Percentiles rank a stretch among this genome's conserved stretches.
These are phyloP conservation scores for Dendrocincla tyrannina DNA, from an alignment of 2,797 vertebrate genomes.

Conservation along the genomic window DNA sequence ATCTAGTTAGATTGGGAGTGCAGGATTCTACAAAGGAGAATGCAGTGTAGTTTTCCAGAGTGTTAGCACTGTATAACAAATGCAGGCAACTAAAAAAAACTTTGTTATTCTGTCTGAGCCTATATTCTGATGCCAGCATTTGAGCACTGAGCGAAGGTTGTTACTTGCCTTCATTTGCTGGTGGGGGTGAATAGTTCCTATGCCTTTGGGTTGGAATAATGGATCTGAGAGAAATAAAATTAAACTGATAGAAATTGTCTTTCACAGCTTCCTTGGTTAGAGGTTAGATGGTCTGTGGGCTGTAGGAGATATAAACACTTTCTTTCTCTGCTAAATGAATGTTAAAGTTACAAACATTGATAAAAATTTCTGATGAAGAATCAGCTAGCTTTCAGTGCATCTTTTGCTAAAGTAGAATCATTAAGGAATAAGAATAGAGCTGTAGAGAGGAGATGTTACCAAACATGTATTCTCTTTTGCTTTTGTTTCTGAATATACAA, in stretches of 20 bases:
- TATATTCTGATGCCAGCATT: not conserved
- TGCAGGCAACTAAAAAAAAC: not conserved
- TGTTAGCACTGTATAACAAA: not conserved
- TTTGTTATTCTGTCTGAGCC: not conserved
- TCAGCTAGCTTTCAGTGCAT: not conserved
- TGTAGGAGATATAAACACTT: not conserved
- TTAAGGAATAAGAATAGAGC: not conserved
- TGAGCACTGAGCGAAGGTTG: not conserved
- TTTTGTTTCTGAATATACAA: not conserved
- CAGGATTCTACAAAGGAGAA: not conserved
- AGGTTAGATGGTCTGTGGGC: not conserved
- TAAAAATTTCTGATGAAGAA: not conserved
- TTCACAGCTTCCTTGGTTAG: not conserved
- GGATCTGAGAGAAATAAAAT: not conserved
- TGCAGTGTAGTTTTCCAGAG: not conserved
- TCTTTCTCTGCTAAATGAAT: not conserved
- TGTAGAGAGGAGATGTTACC: not conserved
- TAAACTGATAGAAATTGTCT: not conserved
- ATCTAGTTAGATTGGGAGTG: not conserved
- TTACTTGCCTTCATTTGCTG: not conserved
- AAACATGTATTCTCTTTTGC: not conserved
- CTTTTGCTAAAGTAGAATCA: not conserved
- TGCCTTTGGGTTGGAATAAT: not conserved
- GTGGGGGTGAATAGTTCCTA: not conserved
- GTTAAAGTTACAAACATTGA: not conserved